Percentiles rank a stretch among this genome's conserved stretches.
phyloP scores from a whole-genome alignment of 2,888 invertebrate species.

The Apodemia hepburni region DNA sequence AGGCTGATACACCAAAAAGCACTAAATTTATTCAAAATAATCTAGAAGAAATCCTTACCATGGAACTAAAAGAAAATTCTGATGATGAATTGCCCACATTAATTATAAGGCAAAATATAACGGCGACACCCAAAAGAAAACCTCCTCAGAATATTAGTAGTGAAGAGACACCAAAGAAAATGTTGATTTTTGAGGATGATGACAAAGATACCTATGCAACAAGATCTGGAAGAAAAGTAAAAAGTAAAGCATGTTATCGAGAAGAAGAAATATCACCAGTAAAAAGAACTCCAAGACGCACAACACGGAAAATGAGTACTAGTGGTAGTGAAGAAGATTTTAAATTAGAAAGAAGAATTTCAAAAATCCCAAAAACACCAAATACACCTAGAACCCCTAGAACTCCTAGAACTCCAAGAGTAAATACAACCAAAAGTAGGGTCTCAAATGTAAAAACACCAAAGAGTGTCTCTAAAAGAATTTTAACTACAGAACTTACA shows the following conservation, averaged over 20 bases:
- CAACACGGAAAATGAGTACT: constrained; percentile 37
- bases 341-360: constrained; percentile 41
- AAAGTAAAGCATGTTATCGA: constrained; percentile 45
- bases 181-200: constrained; percentile 54
- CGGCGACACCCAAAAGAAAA: constrained; percentile 58
- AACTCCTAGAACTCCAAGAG: constrained; percentile 38
- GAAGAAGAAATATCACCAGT: constrained; percentile 53
- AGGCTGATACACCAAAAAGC: constrained; percentile 49
- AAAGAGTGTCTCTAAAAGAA: constrained; percentile 50
- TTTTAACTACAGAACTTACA: constrained; percentile 58
- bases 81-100: constrained; percentile 68
- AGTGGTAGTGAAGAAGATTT: constrained; percentile 59
- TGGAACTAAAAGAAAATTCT: constrained; percentile 65
- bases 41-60: constrained; percentile 54
- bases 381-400: constrained; percentile 35
- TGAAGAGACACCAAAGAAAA: constrained; percentile 59
- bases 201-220: constrained; percentile 43
- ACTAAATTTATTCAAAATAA: constrained; percentile 44
- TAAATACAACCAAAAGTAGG: constrained; percentile 44
- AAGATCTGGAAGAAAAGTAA: constrained; percentile 49
- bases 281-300: constrained; percentile 51
- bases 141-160: constrained; percentile 44
- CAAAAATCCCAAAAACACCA: constrained; percentile 41
- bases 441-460: constrained; percentile 33
- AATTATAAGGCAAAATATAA: constrained; percentile 55